Evolutionary conservation across 53 echinoderm and acorn worm species (phyloP), one percentile per base, ranked within the genome.

Genomic region (Holothuria leucospilota): DNA sequence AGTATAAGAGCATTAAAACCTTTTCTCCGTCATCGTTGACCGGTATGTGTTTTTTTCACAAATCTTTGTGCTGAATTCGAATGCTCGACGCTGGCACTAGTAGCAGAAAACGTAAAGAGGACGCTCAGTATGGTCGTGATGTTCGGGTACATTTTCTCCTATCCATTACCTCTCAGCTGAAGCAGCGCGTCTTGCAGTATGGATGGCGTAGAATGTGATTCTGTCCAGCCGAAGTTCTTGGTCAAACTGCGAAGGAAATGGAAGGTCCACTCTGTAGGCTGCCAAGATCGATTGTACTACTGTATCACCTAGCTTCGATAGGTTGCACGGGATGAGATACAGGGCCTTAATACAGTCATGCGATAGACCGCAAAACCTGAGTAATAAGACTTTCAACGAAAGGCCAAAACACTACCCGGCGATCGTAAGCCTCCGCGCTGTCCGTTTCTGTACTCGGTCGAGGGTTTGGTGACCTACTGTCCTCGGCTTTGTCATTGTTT

Each of bases 291-390:
- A 20, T 20, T 71, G 39, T 71, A 39, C 28, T 25, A 41, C 25
- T 2, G 38, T 27, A 71, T 27, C 71, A 71, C 71, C 20, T 2
- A 71, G 38, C 71, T 71, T 71, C 8, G 13, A 49, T 11, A 49
- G 49, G 49, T 49, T 49, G 13, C 8, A 49, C 49, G 78, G 78
- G 4, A 78, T 27, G 42, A 78, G 42, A 24, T 51, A 78, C 18
- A 78, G 42, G 8, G 78, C 78, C 42, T 51, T 41, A 20, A 78
- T 78, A 41, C 39, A 38, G 52, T 49, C 78, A 18, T 46, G 21
- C 6, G 78, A 73, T 20, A 2, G 23, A n/a, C 46, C 74, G 5
- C 29, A n/a, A 28, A 64, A 64, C 5, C 64, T 23, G 28, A 28
- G 64, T 13, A 64, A 64, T 64, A 5, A 64, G 23, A 16, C 49